A percentile compares a stretch with the other conserved stretches of the same genome.
Conservation (phyloP, 2,113 vertebrate species). For the Polypterus bichir region DNA sequence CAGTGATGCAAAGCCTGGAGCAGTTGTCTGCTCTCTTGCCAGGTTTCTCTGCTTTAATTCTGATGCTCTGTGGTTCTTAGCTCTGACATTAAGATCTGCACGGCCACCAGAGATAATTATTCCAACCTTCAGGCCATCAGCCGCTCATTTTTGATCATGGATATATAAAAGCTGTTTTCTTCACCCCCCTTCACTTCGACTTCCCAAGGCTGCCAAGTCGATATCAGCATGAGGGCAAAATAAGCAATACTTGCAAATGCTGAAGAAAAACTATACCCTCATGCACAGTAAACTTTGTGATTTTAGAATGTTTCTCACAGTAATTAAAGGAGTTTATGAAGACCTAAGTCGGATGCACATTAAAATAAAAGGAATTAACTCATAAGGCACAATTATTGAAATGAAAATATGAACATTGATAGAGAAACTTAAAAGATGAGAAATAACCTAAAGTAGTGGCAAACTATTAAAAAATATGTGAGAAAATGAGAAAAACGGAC, state of each 20-base stretch:
- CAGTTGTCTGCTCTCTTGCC: constrained; percentile 81
- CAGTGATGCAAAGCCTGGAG: constrained; percentile 75
- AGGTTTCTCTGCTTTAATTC: constrained; percentile 74
- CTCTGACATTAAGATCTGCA: constrained; percentile 72
- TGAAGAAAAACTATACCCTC: constrained; percentile 28
- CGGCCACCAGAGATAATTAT: constrained; percentile 77
- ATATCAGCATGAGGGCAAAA: constrained; percentile 44
- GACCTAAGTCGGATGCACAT: too few species aligned
- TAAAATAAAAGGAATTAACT: too few species aligned
- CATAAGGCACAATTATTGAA: too few species aligned
- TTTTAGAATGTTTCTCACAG: constrained; percentile 1
- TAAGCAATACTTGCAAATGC: constrained; percentile 40
- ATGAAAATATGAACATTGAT: too few species aligned
- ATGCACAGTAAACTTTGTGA: constrained; percentile 1
- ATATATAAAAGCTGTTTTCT: constrained; percentile 53
- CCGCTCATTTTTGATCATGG: constrained; percentile 70
- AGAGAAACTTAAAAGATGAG: too few species aligned
- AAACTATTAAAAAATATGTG: too few species aligned
- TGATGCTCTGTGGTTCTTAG: constrained; percentile 63
- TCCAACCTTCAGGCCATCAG: constrained; percentile 73
- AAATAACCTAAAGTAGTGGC: too few species aligned
- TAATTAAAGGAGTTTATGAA: not conserved
- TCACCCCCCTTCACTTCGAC: constrained; percentile 14
- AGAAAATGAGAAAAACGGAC: too few species aligned
- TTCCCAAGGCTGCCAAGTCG: constrained; percentile 47